Base-by-base conservation (phyloP, 1,140 invertebrate species). In the Tetramorium alpestre region DNA sequence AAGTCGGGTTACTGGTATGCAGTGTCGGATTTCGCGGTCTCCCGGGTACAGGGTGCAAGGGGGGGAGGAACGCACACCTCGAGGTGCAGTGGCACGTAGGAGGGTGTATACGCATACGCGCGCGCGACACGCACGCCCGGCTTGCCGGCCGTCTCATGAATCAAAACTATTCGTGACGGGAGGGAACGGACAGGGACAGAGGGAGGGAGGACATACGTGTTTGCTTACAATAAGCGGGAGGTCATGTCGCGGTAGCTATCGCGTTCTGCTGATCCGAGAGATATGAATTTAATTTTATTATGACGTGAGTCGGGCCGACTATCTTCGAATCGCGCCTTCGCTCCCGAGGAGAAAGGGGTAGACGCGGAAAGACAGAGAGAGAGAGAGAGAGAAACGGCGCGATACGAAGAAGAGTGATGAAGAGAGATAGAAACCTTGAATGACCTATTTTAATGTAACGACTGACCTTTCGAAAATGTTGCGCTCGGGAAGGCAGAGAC, bases 281-380 rank as follows among this genome's bases (percentile, higher is more conserved):
- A 93, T 93, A 91, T 87, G 87, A 91, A 89, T 91, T 91, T 93
- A 87, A 92, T 90, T 90, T 90, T 90, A 91, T 94, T 92, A 92
- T 91, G 89, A 92, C 84, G 90, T 58, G 90, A 88, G 84, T 28
- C 86, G 78, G 62, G 58, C 72, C 86, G 82, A 16, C 78, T 91
- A 91, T 91, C 90, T 89, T 88, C 87, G 89, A 89, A 91, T 86
- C 88, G 87, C 33, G 60, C 73, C 67, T 76, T 49, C 62, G 69
- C 73, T 84, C 65, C 86, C 41, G 85, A 33, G 22, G 47, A 38
- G 41, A 80, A 60, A 13, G 56, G 75, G 62, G 76, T 33, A 75
- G 60, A 67, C 18, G 38, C 11, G 73, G 54, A 64, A 67, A 62
- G 67, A 73, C 33, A 38, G 56, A 58, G 13, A 18, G 18, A n/a